A percentile compares a stretch with the other conserved stretches of the same genome.
Evolutionary conservation across 2,113 vertebrate species (phyloP).

Genomic region (Podiceps cristatus): DNA sequence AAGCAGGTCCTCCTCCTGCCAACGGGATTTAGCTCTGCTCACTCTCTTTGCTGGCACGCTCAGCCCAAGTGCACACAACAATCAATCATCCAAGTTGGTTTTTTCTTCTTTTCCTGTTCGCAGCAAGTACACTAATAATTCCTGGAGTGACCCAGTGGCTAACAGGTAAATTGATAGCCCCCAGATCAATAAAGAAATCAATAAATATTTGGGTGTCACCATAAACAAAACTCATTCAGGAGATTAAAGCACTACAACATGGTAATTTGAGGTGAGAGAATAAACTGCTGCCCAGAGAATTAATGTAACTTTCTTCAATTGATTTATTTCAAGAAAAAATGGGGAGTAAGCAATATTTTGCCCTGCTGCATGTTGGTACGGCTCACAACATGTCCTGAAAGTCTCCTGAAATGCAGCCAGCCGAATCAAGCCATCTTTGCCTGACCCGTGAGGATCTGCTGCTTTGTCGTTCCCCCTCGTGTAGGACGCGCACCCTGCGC

Average conservation of each 20-base stretch:
- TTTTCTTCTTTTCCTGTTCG: background rate
- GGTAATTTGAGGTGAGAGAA: constrained; percentile 64
- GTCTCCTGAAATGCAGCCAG: background rate
- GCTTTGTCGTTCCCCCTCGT: background rate
- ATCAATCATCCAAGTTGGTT: background rate
- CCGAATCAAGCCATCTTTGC: background rate
- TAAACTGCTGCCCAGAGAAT: constrained; percentile 61
- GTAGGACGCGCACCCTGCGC: fast-evolving
- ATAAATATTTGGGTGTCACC: constrained; percentile 35
- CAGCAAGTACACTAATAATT: constrained; percentile 5
- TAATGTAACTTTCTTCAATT: constrained; percentile 59
- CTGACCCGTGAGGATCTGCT: background rate
- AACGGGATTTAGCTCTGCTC: background rate
- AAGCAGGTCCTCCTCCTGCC: background rate
- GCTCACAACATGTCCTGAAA: background rate
- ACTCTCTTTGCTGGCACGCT: background rate
- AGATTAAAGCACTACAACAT: constrained; percentile 46
- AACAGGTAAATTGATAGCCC: constrained; percentile 11
- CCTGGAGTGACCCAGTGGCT: background rate
- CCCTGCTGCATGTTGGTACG: background rate
- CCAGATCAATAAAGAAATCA: constrained; percentile 26
- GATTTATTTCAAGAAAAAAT: constrained; percentile 47
- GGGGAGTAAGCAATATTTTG: constrained; percentile 51
- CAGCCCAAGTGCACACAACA: background rate
- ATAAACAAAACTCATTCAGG: constrained; percentile 67